Conservation (phyloP, 2,888 invertebrate genomes). For the Norana najaformis region DNA sequence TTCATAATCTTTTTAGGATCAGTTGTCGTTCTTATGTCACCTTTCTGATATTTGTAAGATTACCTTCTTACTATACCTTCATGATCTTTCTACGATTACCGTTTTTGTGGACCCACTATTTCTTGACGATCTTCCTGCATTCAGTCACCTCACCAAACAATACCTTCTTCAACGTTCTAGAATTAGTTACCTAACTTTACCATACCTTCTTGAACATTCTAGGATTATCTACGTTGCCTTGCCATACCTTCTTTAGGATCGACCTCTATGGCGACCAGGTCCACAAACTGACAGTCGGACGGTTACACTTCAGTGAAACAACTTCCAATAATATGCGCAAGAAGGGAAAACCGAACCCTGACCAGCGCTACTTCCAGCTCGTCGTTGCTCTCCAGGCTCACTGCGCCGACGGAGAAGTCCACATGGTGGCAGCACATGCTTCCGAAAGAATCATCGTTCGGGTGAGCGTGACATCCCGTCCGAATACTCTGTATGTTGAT, state of each 20-base stretch:
- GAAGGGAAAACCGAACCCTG: slow-evolving; percentile 97
- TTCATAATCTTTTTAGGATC: too few relatives aligned
- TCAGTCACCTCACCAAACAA: not conserved
- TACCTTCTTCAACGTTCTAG: not conserved
- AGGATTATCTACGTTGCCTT: not conserved
- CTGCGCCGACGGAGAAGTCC: slow-evolving; percentile 71
- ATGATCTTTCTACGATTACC: too few relatives aligned
- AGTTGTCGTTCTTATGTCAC: too few relatives aligned
- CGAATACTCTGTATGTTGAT: not conserved
- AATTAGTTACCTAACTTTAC: not conserved
- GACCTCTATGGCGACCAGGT: slow-evolving; percentile 73
- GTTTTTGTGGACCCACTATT: too few relatives aligned
- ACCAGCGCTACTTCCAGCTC: slow-evolving; percentile 93
- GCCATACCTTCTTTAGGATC: slow-evolving; percentile 47
- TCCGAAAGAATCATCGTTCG: slow-evolving; percentile 96
- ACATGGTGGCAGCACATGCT: slow-evolving; percentile 72
- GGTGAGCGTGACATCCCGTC: slow-evolving; percentile 67
- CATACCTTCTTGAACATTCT: not conserved
- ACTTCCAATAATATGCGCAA: slow-evolving; percentile 99
- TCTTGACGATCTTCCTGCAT: not conserved
- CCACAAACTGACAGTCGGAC: slow-evolving; percentile 76
- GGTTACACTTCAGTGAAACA: slow-evolving; percentile 96
- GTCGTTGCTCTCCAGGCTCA: slow-evolving; percentile 92
- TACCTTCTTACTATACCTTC: too few relatives aligned
- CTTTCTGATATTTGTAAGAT: too few relatives aligned